Evolutionary conservation across 2,797 vertebrate species (phyloP), one percentile per base, ranked within the genome.

Genomic region (Phoxinus dragarum): DNA sequence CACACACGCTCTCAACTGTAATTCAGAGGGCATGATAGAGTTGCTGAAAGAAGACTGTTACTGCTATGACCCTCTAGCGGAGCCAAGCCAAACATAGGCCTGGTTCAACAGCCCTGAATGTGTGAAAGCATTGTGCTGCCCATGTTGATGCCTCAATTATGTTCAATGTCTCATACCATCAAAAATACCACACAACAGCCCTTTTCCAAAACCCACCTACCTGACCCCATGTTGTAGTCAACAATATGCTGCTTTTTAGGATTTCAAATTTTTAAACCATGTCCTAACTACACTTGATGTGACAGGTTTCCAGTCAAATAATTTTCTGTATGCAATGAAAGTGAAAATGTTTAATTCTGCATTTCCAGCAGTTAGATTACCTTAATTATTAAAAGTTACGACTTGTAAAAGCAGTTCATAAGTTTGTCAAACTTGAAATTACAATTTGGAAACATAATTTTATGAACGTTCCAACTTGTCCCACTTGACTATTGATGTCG

Each of bases 71-170:
- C 64, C 12, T 59, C 11, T 42, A 71, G 3, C 27, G 0, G 31
- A 61, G 66, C 75, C 83, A 84, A 84, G 67, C 52, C 44, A 72
- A 79, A 72, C 66, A 71, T 21, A 52, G 42, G 31, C 61, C 73
- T 77, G 11, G 64, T 56, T 47, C 27, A 61, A 54, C 23, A 34
- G n/a, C n/a, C 16, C n/a, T 17, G 73, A 59, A 59, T 69, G 16
- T 77, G 74, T 54, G 64, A 69, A 83, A 73, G 61, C 56, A 64
- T 40, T 36, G 44, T 11, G 23, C 31, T 59, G 49, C 27, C 2
- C 49, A 31, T 42, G n/a, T 52, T 68, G 68, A 54, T 68, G 82
- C 34, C 16, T 84, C 49, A 84, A 78, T 84, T 68, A 77, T 44
- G 36, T 69, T 59, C 17, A 78, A 44, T 21, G 82, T 75, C 49